phyloP scores from a whole-genome alignment of 2,888 invertebrate species.

The Boloria euphrosyne region DNA sequence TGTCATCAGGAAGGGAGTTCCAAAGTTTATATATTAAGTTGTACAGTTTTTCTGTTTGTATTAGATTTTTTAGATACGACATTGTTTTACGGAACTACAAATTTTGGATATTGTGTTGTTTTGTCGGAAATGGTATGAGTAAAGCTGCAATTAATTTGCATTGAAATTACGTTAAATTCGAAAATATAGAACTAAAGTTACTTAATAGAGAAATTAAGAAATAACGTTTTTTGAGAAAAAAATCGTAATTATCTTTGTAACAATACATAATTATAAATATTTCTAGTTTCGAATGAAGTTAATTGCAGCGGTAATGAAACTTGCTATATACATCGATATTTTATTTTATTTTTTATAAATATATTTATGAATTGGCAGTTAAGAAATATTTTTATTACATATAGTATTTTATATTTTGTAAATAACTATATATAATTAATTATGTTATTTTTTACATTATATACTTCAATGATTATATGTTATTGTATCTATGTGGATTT shows the following conservation, averaged over 20 bases:
- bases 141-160: slow-evolving; percentile 4
- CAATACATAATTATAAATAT: neutral
- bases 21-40: no score
- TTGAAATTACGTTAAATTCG: neutral
- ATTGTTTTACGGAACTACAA: neutral
- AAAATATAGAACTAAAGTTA: neutral
- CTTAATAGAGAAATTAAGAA: neutral
- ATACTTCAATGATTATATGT: no score
- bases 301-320: slow-evolving; percentile 12
- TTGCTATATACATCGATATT: slow-evolving; percentile 19
- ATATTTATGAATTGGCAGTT: slow-evolving; percentile 19
- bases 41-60: neutral
- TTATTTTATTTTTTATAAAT: slow-evolving; percentile 10
- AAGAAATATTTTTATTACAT: slow-evolving; percentile 10
- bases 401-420: slow-evolving; percentile 13
- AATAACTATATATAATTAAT: neutral
- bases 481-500: no score
- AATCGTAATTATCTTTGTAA: slow-evolving; percentile 5
- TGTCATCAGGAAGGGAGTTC: no score
- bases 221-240: slow-evolving; percentile 14
- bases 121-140: neutral
- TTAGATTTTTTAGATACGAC: neutral
- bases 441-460: slow-evolving; percentile 12
- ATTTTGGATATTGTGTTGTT: neutral
- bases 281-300: neutral